Conservation (phyloP, 2,113 vertebrate genomes). For the Urocitellus parryii region DNA sequence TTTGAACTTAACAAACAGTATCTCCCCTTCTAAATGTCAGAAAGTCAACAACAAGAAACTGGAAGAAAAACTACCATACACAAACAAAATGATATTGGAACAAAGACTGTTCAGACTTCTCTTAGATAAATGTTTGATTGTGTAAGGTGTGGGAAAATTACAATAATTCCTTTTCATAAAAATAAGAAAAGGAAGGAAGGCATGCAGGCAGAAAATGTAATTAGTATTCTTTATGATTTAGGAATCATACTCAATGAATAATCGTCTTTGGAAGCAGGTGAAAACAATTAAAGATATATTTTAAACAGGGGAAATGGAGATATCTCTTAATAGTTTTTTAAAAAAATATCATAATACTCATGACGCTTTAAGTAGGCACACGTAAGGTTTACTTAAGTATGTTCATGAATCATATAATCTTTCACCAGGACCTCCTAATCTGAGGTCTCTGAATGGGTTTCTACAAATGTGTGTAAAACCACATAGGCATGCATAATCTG, state of each 20-base stretch:
- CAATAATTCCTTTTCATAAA: constrained; percentile 38
- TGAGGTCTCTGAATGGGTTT: neutral
- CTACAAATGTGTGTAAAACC: neutral
- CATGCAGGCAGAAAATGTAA: neutral
- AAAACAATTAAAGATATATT: constrained; percentile 23
- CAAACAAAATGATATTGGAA: constrained; percentile 24
- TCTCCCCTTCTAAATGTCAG: neutral
- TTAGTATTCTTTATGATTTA: neutral
- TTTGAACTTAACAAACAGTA: constrained; percentile 23
- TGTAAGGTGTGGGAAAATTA: neutral
- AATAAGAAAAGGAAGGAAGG: neutral
- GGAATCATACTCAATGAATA: constrained; percentile 1
- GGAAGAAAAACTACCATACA: neutral
- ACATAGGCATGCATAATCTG: neutral
- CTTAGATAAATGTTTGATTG: neutral
- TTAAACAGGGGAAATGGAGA: neutral
- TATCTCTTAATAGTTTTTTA: neutral
- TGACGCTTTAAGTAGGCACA: neutral
- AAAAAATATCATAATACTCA: neutral
- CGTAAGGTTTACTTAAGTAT: neutral
- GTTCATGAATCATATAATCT: neutral
- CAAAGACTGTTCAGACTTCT: neutral
- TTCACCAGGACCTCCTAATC: neutral
- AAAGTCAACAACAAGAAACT: constrained; percentile 34
- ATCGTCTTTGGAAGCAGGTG: neutral